Percentiles rank a stretch among this genome's conserved stretches.
Conservation (phyloP, 2,888 invertebrate genomes). For the Copidosoma aretas region DNA sequence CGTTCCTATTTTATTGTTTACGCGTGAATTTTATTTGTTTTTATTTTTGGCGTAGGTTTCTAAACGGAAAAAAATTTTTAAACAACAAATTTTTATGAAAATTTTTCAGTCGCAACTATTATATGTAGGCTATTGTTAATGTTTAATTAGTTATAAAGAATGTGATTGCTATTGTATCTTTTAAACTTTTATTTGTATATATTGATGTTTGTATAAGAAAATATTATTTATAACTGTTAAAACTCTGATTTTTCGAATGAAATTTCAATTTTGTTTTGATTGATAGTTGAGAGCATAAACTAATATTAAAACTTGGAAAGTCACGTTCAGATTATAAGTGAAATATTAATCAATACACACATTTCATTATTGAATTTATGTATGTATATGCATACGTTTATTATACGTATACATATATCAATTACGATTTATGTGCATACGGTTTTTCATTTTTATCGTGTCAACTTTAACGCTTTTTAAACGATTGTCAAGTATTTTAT, state of each 20-base stretch:
- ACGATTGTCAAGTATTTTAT: slow-evolving; percentile 28
- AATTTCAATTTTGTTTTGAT: slow-evolving; percentile 35
- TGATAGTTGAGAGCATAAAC: slow-evolving; percentile 24
- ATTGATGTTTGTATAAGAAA: slow-evolving; percentile 31
- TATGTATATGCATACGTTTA: neutral
- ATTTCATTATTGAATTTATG: slow-evolving; percentile 28
- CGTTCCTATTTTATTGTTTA: slow-evolving; percentile 41
- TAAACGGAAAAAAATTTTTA: slow-evolving; percentile 27
- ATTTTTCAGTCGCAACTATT: slow-evolving; percentile 28
- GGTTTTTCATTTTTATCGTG: slow-evolving; percentile 24
- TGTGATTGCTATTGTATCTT: slow-evolving; percentile 34
- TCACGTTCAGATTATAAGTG: slow-evolving; percentile 26
- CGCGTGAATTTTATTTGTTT: slow-evolving; percentile 25
- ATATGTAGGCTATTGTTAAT: slow-evolving; percentile 23
- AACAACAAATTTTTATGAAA: neutral
- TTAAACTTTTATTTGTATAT: slow-evolving; percentile 35
- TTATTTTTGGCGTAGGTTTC: slow-evolving; percentile 31
- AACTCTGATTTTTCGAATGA: slow-evolving; percentile 32
- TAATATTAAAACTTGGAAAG: slow-evolving; percentile 26
- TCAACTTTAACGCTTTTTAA: slow-evolving; percentile 30
- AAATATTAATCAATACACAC: slow-evolving; percentile 24
- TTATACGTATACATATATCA: slow-evolving; percentile 21
- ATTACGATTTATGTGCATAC: slow-evolving; percentile 31
- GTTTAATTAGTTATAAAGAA: slow-evolving; percentile 30
- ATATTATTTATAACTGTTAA: slow-evolving; percentile 37